Conservation (phyloP, 2,888 invertebrate species). For the Cantharis flavilabris region DNA sequence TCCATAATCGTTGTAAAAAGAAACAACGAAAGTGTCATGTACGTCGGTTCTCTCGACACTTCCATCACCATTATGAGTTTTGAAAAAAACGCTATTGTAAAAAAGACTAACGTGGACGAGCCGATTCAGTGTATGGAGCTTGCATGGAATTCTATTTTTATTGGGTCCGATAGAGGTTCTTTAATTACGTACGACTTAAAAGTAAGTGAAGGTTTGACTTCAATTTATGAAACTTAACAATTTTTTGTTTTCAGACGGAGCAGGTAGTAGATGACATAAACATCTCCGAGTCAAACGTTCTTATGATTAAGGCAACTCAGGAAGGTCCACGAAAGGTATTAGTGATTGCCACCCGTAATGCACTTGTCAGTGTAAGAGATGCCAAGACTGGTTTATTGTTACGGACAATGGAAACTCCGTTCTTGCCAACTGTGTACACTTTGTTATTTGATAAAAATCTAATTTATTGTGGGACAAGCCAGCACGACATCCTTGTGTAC, state of each 20-base stretch:
- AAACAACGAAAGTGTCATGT: slow-evolving; percentile 53
- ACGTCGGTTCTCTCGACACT: slow-evolving; percentile 67
- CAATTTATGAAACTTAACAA: slow-evolving; percentile 46
- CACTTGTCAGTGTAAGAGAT: slow-evolving; percentile 72
- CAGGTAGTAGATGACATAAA: slow-evolving; percentile 40
- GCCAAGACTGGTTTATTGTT: slow-evolving; percentile 71
- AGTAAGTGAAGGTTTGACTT: slow-evolving; percentile 54
- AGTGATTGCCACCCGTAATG: slow-evolving; percentile 71
- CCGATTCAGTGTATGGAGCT: slow-evolving; percentile 77
- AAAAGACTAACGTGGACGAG: slow-evolving; percentile 61
- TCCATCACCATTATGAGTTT: slow-evolving; percentile 65
- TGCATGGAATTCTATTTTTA: slow-evolving; percentile 72
- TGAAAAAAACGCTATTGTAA: slow-evolving; percentile 59
- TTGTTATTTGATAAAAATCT: slow-evolving; percentile 69
- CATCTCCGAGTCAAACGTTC: slow-evolving; percentile 64
- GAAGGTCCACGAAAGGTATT: slow-evolving; percentile 74
- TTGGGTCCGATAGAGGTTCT: slow-evolving; percentile 74
- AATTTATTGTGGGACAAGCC: slow-evolving; percentile 79
- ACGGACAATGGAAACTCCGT: slow-evolving; percentile 64
- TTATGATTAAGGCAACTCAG: slow-evolving; percentile 71
- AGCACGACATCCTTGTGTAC: slow-evolving; percentile 72
- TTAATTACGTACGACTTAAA: slow-evolving; percentile 70
- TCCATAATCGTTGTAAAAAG: slow-evolving; percentile 61
- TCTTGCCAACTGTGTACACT: slow-evolving; percentile 70
- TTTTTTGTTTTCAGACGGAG: slow-evolving; percentile 33